A percentile compares a stretch with the other conserved stretches of the same genome.
Conservation (phyloP, 35 echinoderm and acorn worm genomes). For the Ophiothrix spiculata region DNA sequence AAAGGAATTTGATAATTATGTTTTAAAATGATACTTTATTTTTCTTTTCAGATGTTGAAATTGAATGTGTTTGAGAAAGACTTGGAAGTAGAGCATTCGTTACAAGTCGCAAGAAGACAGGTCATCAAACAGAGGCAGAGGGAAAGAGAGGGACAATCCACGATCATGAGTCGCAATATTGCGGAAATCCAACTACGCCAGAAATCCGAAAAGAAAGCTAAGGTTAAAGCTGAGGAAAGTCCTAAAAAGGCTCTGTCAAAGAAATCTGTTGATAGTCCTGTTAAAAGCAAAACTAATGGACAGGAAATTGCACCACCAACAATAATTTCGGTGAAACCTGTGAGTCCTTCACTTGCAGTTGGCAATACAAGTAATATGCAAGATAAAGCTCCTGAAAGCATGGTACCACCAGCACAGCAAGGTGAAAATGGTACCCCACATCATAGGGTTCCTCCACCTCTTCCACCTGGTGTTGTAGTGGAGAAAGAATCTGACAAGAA, state of each 20-base stretch:
- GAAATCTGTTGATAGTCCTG: background rate
- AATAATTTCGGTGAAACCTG: background rate
- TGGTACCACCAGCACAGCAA: conserved; percentile 5
- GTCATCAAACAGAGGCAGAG: conserved; percentile 69
- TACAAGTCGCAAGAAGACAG: conserved; percentile 65
- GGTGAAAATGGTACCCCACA: conserved; percentile 9
- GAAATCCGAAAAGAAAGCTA: conserved; percentile 34
- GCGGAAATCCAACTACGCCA: conserved; percentile 8
- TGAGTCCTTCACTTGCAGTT: background rate
- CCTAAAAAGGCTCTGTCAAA: background rate
- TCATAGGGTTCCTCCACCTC: conserved; percentile 15
- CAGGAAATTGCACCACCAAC: background rate
- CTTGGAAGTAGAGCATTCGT: conserved; percentile 78
- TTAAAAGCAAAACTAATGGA: background rate
- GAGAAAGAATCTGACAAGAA: conserved; percentile 29
- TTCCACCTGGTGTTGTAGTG: background rate
- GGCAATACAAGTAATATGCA: background rate
- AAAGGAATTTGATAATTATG: too few relatives aligned
- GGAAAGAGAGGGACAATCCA: conserved; percentile 50
- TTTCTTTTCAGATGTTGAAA: conserved; percentile 68
- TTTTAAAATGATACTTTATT: too few relatives aligned
- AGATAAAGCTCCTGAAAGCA: background rate
- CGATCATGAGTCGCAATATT: conserved; percentile 66
- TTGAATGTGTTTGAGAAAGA: conserved; percentile 87
- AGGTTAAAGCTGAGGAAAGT: conserved; percentile 21